Percentiles rank a stretch among this genome's conserved stretches.
Conservation (phyloP, 2,113 vertebrate genomes). For the Crotophaga sulcirostris region DNA sequence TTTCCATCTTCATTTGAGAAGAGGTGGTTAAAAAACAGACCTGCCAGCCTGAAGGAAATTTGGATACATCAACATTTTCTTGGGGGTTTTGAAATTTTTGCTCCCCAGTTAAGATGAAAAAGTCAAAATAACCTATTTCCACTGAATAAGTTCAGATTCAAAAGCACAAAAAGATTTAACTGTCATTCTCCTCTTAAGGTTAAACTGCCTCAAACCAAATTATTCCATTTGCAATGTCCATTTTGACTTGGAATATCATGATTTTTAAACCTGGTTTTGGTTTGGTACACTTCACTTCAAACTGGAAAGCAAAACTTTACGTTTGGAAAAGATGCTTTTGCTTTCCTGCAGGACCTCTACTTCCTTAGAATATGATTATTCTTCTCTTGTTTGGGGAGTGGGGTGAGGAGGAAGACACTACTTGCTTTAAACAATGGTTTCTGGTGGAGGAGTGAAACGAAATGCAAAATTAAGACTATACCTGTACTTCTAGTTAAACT, state of each 20-base stretch:
- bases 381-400: neutral
- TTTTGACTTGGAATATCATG: neutral
- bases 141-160: neutral
- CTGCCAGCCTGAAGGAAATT: neutral
- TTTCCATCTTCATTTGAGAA: conserved; percentile 30
- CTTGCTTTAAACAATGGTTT: neutral
- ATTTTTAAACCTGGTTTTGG: neutral
- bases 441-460: neutral
- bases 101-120: neutral
- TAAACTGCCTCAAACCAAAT: neutral
- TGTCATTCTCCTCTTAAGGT: neutral
- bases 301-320: neutral
- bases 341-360: neutral
- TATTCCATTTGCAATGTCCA: neutral
- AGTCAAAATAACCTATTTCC: conserved; percentile 18
- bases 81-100: neutral
- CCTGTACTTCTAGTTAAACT: neutral
- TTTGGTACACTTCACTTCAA: neutral
- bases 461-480: neutral
- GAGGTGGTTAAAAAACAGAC: neutral
- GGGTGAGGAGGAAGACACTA: neutral
- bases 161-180: neutral
- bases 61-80: neutral
- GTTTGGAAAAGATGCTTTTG: neutral
- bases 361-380: neutral